phyloP scores from a whole-genome alignment of 2,797 vertebrate genomes.

The Chaetophractus vellerosus region DNA sequence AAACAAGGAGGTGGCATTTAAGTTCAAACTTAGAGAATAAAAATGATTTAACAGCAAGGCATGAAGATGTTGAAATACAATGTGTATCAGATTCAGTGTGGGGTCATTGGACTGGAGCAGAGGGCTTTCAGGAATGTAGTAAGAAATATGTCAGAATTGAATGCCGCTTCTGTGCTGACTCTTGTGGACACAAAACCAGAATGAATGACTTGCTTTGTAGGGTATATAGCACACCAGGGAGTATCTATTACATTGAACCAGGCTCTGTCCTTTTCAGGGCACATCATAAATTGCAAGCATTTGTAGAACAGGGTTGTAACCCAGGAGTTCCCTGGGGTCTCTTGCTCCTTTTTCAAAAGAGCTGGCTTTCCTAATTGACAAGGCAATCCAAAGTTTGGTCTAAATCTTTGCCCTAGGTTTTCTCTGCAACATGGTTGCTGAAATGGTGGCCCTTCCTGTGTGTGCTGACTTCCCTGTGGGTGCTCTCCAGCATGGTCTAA shows the following conservation, averaged over 20 bases:
- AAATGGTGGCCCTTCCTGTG: background rate
- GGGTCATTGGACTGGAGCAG: background rate
- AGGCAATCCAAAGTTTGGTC: background rate
- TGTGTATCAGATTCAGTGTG: background rate
- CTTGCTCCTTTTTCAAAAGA: constrained; percentile 34
- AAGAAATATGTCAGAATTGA: constrained; percentile 49
- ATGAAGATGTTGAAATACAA: constrained; percentile 49
- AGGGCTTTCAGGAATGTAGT: background rate
- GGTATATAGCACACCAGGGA: constrained; percentile 19
- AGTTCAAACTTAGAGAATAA: constrained; percentile 49
- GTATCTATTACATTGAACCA: constrained; percentile 31
- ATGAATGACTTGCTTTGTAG: constrained; percentile 47
- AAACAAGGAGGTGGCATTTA: constrained; percentile 41
- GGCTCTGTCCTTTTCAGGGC: background rate
- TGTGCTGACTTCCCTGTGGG: background rate
- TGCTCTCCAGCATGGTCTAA: background rate
- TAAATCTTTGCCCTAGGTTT: background rate
- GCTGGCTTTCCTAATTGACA: background rate
- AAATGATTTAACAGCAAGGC: constrained; percentile 29
- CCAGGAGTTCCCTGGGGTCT: background rate
- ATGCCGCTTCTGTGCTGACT: constrained; percentile 21
- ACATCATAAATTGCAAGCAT: constrained; percentile 18
- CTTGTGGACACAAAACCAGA: background rate
- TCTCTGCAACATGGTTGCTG: background rate
- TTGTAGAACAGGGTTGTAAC: constrained; percentile 12